Conservation (phyloP, 2,113 vertebrate species). For the Mola mola region DNA sequence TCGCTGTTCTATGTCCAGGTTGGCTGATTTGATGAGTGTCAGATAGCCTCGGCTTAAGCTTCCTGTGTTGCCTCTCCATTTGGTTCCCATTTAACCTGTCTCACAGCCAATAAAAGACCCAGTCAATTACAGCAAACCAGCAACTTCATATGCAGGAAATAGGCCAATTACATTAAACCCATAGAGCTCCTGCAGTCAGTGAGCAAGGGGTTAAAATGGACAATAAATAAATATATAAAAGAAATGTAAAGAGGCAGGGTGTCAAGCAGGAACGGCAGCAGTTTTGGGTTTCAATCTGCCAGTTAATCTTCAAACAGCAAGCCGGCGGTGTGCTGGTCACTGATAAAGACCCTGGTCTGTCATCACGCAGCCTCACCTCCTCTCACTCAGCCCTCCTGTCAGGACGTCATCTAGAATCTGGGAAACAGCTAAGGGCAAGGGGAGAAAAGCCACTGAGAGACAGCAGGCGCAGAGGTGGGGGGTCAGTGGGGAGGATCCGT, state of each 20-base stretch:
- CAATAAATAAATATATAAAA: background rate
- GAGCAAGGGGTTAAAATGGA: conserved; percentile 58
- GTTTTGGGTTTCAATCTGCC: conserved; percentile 75
- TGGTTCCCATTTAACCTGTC: conserved; percentile 79
- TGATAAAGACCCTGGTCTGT: conserved; percentile 82
- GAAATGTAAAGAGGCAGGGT: conserved; percentile 67
- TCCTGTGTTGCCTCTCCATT: conserved; percentile 77
- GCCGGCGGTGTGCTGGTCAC: conserved; percentile 81
- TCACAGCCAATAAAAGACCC: conserved; percentile 78
- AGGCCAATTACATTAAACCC: conserved; percentile 79
- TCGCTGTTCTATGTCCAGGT: conserved; percentile 51
- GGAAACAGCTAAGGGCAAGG: conserved; percentile 79
- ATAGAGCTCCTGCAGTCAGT: conserved; percentile 49
- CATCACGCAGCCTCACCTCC: conserved; percentile 78
- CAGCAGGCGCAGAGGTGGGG: conserved; percentile 31
- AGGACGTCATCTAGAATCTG: conserved; percentile 79
- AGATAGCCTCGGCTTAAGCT: conserved; percentile 61
- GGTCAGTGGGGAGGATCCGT: conserved; percentile 6
- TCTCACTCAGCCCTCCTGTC: conserved; percentile 80
- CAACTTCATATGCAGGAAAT: conserved; percentile 79
- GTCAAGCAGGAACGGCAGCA: conserved; percentile 59
- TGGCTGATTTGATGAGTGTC: conserved; percentile 69
- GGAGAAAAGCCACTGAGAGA: conserved; percentile 57
- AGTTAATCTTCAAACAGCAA: conserved; percentile 82
- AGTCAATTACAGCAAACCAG: conserved; percentile 78